Evolutionary conservation across 92 coral and sea anemone genomes (phyloP).

Genomic region (Phenganax marumi): DNA sequence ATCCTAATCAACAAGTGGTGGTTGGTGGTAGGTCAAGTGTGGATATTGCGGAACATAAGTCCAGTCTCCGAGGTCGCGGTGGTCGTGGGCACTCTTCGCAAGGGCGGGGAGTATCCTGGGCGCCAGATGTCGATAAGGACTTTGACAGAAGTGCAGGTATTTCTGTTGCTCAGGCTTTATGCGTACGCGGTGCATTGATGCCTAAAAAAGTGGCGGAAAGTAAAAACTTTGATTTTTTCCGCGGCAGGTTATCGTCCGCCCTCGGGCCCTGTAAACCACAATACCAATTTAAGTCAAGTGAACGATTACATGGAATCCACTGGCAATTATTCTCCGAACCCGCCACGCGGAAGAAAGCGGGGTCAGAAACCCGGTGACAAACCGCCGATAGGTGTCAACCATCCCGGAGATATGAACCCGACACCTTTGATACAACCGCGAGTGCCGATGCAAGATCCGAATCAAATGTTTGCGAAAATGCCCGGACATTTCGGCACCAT

Average conservation of each 20-base stretch:
- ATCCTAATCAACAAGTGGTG: conserved; percentile 77
- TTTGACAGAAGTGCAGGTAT: conserved; percentile 72
- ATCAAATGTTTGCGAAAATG: conserved; percentile 41
- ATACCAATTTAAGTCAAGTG: conserved; percentile 65
- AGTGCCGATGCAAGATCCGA: conserved; percentile 44
- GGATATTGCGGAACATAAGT: conserved; percentile 71
- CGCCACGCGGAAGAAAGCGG: conserved; percentile 71
- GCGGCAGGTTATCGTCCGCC: conserved; percentile 48
- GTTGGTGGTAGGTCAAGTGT: conserved; percentile 97
- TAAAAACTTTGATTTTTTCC: not conserved
- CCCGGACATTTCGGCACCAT: conserved; percentile 48
- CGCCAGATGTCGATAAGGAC: conserved; percentile 84
- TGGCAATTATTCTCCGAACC: conserved; percentile 61
- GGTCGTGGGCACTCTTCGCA: conserved; percentile 53
- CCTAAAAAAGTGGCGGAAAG: not conserved
- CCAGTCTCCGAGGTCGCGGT: conserved; percentile 71
- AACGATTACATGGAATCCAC: conserved; percentile 77
- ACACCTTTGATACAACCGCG: conserved; percentile 38
- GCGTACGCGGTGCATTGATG: not conserved
- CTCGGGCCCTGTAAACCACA: conserved; percentile 37
- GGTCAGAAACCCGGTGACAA: conserved; percentile 59
- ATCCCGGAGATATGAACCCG: conserved; percentile 41
- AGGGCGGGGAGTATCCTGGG: conserved; percentile 91
- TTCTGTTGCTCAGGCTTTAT: not conserved
- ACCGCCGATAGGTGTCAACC: conserved; percentile 39